These are phyloP conservation scores for Cranoglanis bouderius DNA, from an alignment of 2,113 vertebrate species.

Conservation along the genomic window DNA sequence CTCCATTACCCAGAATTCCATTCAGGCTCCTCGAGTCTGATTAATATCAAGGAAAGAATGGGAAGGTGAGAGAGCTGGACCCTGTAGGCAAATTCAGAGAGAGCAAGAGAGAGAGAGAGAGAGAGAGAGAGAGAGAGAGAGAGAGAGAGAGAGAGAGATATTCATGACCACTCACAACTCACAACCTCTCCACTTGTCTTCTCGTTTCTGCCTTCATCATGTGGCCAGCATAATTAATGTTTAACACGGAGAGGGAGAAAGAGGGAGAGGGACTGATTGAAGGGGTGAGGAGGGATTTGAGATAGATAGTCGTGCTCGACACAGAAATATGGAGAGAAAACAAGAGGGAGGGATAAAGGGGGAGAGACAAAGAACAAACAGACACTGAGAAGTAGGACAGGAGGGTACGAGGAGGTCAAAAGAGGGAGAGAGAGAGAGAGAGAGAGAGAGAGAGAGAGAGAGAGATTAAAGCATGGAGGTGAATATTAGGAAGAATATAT, in stretches of 20 bases:
- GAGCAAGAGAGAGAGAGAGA: background rate
- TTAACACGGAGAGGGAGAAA: conserved; percentile 49
- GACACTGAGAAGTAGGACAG: conserved; percentile 59
- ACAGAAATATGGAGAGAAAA: conserved; percentile 1
- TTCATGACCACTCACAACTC: background rate
- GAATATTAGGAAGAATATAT: background rate
- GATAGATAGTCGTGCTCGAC: background rate
- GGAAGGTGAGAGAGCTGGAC: background rate
- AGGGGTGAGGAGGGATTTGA: conserved; percentile 29
- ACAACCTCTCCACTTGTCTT: conserved; percentile 27
- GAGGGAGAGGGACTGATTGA: conserved; percentile 21
- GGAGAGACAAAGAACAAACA: conserved; percentile 49
- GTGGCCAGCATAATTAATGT: conserved; percentile 58
- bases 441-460: background rate
- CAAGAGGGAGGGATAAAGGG: conserved; percentile 32
- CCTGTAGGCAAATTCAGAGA: conserved; percentile 28
- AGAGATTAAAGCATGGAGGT: background rate
- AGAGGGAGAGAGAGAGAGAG: conserved; percentile 20
- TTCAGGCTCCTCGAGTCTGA: background rate
- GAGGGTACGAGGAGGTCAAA: conserved; percentile 57
- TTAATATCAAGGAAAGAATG: conserved; percentile 22
- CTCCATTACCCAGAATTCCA: conserved; percentile 48
- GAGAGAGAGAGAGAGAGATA: background rate
- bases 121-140: background rate
- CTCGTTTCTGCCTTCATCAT: conserved; percentile 46